Percentiles rank a stretch among this genome's conserved stretches.
Conservation (phyloP, 2,797 vertebrate species). For the Pangasius macronema region DNA sequence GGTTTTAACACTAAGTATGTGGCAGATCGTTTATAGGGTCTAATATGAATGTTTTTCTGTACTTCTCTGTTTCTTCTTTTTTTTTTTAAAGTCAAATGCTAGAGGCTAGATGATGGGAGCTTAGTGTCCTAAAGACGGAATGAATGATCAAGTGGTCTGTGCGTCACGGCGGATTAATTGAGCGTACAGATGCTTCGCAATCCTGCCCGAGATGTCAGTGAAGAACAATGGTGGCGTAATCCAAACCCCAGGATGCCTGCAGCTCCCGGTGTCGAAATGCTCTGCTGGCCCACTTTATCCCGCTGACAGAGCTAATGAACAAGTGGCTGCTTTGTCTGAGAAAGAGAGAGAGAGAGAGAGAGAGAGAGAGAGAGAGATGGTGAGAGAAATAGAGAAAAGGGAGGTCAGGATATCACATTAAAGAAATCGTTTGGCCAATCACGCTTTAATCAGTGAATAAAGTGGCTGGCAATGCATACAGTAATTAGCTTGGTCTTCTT, state of each 20-base stretch:
- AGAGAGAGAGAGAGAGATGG: background rate
- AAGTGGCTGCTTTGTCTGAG: constrained; percentile 51
- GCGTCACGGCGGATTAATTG: constrained; percentile 53
- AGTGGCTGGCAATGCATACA: background rate
- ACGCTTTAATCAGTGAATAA: background rate
- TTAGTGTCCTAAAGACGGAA: constrained; percentile 28
- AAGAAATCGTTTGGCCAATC: background rate
- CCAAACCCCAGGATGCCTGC: constrained; percentile 52
- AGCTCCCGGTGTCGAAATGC: constrained; percentile 47
- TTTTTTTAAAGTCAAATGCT: background rate
- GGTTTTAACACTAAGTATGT: background rate
- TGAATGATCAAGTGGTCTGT: constrained; percentile 36
- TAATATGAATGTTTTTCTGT: background rate
- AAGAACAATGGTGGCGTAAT: constrained; percentile 54
- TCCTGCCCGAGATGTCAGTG: constrained; percentile 27
- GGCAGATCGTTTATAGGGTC: background rate
- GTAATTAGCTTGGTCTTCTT: background rate
- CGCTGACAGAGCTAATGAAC: constrained; percentile 53
- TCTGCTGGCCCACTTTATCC: constrained; percentile 49
- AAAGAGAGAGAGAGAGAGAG: background rate
- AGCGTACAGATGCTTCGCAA: constrained; percentile 39
- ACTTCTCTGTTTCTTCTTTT: no score
- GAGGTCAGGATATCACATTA: constrained; percentile 33
- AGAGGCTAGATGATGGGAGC: constrained; percentile 18
- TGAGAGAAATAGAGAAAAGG: background rate